Percentiles rank a stretch among this genome's conserved stretches.
phyloP scores from a whole-genome alignment of 1,140 invertebrate genomes.

The Halesus radiatus region DNA sequence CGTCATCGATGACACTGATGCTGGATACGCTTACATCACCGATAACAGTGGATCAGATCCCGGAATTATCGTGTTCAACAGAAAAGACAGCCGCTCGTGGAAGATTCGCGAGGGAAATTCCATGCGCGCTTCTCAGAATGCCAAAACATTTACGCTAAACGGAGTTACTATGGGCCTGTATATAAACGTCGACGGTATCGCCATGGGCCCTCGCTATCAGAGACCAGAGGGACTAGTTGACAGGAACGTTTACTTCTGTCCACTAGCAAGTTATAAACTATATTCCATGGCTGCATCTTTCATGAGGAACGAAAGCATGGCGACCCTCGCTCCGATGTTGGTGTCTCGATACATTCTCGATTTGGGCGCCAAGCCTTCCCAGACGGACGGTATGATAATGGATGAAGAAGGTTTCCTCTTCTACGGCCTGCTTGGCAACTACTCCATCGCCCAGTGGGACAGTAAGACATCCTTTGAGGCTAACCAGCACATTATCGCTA shows the following conservation, averaged over 20 bases:
- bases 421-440: constrained; percentile 75
- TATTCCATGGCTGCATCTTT: constrained; percentile 74
- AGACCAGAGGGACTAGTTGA: constrained; percentile 63
- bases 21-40: constrained; percentile 78
- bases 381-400: constrained; percentile 80
- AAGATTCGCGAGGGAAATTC: constrained; percentile 75
- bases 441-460: constrained; percentile 79
- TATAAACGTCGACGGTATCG: constrained; percentile 77
- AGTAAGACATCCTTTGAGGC: constrained; percentile 65
- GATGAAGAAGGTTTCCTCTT: constrained; percentile 76
- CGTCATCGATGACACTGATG: constrained; percentile 77
- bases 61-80: constrained; percentile 79
- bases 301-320: constrained; percentile 69
- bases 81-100: constrained; percentile 75
- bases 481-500: constrained; percentile 74
- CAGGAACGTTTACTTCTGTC: constrained; percentile 75
- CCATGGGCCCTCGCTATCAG: constrained; percentile 72
- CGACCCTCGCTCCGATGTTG: constrained; percentile 59
- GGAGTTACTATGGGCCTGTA: constrained; percentile 69
- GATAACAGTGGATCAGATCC: constrained; percentile 76
- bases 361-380: constrained; percentile 74
- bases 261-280: constrained; percentile 75
- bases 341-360: constrained; percentile 67
- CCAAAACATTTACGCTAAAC: constrained; percentile 72
- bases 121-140: constrained; percentile 73